phyloP scores from a whole-genome alignment of 2,113 vertebrate genomes.

The Sporophila hypoxantha region DNA sequence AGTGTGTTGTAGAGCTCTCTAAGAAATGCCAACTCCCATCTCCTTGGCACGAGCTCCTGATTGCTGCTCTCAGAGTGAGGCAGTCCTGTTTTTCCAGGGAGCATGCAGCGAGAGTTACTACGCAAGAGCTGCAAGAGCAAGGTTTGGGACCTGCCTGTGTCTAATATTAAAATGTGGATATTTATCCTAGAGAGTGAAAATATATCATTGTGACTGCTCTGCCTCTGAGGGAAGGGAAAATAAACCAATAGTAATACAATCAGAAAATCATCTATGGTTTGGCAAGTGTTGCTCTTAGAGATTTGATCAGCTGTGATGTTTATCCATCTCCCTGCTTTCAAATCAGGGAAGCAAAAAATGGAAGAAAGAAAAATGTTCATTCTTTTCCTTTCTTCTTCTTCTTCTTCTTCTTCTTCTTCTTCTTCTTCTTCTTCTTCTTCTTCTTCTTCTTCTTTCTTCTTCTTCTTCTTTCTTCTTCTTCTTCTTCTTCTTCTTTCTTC shows the following conservation, averaged over 20 bases:
- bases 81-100: background rate
- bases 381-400: too few species aligned
- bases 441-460: too few species aligned
- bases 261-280: constrained; percentile 48
- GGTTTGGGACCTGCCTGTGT: background rate
- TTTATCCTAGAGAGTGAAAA: constrained; percentile 15
- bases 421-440: too few species aligned
- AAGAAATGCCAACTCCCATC: constrained; percentile 15
- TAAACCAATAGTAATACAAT: constrained; percentile 3
- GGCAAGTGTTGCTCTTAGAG: constrained; percentile 35
- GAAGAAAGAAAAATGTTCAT: background rate
- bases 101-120: background rate
- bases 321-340: constrained; percentile 32
- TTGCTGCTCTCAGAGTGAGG: background rate
- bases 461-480: too few species aligned
- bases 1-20: background rate
- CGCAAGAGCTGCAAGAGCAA: background rate
- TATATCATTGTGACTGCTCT: constrained; percentile 1
- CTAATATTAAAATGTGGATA: constrained; percentile 31
- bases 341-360: background rate
- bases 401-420: too few species aligned
- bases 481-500: too few species aligned
- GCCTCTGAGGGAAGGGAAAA: constrained; percentile 10
- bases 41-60: background rate
- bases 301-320: constrained; percentile 55